Base-by-base conservation (phyloP, 2,888 invertebrate genomes). In the Serripes groenlandicus region DNA sequence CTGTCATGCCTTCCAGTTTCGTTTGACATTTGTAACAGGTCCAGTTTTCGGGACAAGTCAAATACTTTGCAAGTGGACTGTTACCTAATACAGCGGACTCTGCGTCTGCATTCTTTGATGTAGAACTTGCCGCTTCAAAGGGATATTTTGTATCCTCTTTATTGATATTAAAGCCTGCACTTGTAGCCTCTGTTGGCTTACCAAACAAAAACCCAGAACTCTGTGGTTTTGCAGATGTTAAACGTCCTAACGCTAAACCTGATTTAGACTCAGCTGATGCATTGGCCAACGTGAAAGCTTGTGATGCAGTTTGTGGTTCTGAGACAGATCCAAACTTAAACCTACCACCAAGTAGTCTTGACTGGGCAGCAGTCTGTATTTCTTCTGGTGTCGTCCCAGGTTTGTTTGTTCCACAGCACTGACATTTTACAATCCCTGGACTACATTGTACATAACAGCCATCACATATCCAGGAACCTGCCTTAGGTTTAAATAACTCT, bases 401-500 rank as follows among this genome's bases (percentile, higher is more conserved):
- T 74, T 93, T 92, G 1, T 90, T 75, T 2, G 92, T 89, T 9
- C 87, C 74, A 89, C 94, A 94, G 11, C 93, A 93, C 2, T 86
- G 84, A 83, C 94, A 94, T 58, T 89, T 90, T 28, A 85, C 79
- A 21, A 84, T 77, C 32, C 83, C 86, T 4, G 78, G 86, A 11
- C 95, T 93, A 92, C 97, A 97, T 56, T 95, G 94, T 21, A 97
- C 94, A 94, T 96, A 95, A 92, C 97, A 97, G 28, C 94, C 95
- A 0, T 95, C 94, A 93, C 97, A 97, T 88, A 96, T 96, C 97
- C 97, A 97, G 28, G 96, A 95, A 69, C 95, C 96, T 30, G 94
- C 91, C 0, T 95, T 93, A 1, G 95, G 95, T 90, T 96, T 96
- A 87, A 96, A 96, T 89, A 94, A 71, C 21, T 93, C 93, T n/a